A percentile compares a stretch with the other conserved stretches of the same genome.
Conservation (phyloP, 2,797 vertebrate species). For the Numenius phaeopus region DNA sequence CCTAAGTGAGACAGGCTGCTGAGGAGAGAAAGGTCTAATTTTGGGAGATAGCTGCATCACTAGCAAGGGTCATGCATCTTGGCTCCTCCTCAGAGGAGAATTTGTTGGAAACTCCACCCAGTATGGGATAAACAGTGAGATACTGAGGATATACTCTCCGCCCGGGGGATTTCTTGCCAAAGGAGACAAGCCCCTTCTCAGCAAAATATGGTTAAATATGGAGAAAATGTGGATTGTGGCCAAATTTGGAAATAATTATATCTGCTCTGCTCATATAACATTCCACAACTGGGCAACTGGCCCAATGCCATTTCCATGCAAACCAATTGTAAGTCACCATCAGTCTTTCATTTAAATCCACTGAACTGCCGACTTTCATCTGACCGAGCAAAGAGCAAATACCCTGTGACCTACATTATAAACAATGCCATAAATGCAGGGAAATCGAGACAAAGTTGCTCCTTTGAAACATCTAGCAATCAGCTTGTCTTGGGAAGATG, state of each 20-base stretch:
- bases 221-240: constrained; percentile 40
- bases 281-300: constrained; percentile 70
- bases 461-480: background rate
- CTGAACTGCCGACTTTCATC: constrained; percentile 42
- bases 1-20: background rate
- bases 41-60: background rate
- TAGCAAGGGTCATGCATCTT: background rate
- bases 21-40: background rate
- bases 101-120: background rate
- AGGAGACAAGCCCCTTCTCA: constrained; percentile 4
- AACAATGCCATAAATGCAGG: background rate
- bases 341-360: constrained; percentile 3
- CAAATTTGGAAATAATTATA: constrained; percentile 59
- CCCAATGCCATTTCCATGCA: constrained; percentile 40
- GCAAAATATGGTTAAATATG: constrained; percentile 68
- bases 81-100: background rate
- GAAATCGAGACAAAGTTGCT: constrained; percentile 5
- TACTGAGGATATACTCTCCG: background rate
- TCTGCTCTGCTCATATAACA: constrained; percentile 41
- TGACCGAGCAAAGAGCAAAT: constrained; percentile 48
- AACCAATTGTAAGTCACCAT: background rate
- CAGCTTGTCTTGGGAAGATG: background rate
- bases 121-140: background rate
- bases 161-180: background rate
- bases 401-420: background rate